Percentiles rank a stretch among this genome's conserved stretches.
phyloP scores from a whole-genome alignment of 2,888 invertebrate genomes.

The Drosophila vallismaia region DNA sequence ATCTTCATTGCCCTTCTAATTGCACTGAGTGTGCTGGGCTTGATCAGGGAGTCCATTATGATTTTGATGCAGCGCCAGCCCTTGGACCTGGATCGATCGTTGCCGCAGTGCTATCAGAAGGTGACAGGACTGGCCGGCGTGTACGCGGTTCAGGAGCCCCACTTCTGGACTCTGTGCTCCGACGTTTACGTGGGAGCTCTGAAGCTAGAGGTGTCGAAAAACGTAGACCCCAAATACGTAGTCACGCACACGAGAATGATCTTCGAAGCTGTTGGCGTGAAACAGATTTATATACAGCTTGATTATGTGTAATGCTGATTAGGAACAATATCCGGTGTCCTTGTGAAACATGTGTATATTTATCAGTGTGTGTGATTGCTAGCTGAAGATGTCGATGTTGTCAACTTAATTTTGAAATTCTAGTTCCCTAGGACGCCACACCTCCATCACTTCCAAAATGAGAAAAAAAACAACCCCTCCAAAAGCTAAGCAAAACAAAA shows the following conservation, averaged over 20 bases:
- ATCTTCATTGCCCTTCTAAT: constrained; percentile 97
- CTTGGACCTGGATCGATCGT: constrained; percentile 89
- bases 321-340: constrained; percentile 15
- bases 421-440: constrained; percentile 41
- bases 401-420: constrained; percentile 49
- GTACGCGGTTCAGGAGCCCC: constrained; percentile 97
- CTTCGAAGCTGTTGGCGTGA: constrained; percentile 95
- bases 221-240: constrained; percentile 96
- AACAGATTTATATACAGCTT: constrained; percentile 95
- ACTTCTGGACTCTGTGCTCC: constrained; percentile 99
- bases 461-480: constrained; percentile 30
- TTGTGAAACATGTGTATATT: constrained; percentile 58
- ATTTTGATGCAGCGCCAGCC: constrained; percentile 98
- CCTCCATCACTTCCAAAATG: constrained; percentile 30
- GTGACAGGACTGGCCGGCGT: constrained; percentile 96
- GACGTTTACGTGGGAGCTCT: constrained; percentile 96
- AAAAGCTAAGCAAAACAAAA: constrained; percentile 37
- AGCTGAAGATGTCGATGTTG: constrained; percentile 21
- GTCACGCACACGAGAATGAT: constrained; percentile 97
- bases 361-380: constrained; percentile 47
- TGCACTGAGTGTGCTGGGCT: constrained; percentile 92
- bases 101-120: constrained; percentile 95
- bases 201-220: constrained; percentile 96
- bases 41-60: constrained; percentile 94
- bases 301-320: constrained; percentile 89